Conservation (phyloP, 1,140 invertebrate genomes). For the Trinorchestia longiramus region DNA sequence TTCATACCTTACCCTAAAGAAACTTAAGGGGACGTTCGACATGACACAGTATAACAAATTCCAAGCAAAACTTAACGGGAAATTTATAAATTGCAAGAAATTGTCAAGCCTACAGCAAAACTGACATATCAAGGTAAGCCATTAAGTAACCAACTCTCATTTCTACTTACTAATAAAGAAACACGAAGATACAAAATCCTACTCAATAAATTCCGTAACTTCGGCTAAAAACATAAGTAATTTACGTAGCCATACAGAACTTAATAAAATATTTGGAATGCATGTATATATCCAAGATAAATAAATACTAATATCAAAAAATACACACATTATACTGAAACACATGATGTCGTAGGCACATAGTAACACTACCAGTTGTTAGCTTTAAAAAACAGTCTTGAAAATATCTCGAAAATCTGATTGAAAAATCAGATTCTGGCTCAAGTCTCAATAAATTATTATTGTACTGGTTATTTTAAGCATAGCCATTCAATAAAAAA, state of each 20-base stretch:
- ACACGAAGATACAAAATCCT: neutral
- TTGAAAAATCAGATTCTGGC: neutral
- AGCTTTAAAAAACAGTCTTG: neutral
- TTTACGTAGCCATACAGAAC: neutral
- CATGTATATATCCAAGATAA: neutral
- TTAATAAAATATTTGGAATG: neutral
- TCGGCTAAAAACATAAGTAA: neutral
- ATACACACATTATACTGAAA: neutral
- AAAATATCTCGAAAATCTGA: neutral
- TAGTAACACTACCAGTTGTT: neutral
- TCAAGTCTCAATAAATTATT: neutral
- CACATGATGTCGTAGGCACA: neutral
- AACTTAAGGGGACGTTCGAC: neutral
- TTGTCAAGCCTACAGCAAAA: constrained; percentile 14
- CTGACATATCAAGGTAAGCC: neutral
- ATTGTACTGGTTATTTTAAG: neutral
- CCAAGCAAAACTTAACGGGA: constrained; percentile 20
- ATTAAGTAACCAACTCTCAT: neutral
- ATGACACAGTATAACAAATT: neutral
- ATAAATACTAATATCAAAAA: neutral
- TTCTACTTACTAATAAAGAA: neutral
- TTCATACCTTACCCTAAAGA: constrained; percentile 19
- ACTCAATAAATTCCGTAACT: neutral
- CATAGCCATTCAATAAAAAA: neutral
- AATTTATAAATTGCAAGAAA: constrained; percentile 4